phyloP scores from a whole-genome alignment of 2,113 vertebrate genomes.

The Pomatostomus ruficeps region DNA sequence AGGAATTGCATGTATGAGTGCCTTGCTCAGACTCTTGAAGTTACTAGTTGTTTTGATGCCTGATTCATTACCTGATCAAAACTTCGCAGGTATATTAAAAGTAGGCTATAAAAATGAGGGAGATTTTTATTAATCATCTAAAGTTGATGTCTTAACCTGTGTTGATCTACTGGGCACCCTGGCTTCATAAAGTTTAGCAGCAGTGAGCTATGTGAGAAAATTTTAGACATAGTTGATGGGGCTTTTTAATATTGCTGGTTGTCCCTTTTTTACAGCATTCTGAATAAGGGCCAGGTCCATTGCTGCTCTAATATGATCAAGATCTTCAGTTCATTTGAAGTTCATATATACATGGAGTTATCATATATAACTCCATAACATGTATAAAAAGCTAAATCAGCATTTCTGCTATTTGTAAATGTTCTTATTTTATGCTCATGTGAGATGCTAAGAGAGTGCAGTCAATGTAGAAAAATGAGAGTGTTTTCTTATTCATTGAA shows the following conservation, averaged over 20 bases:
- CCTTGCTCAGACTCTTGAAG: neutral
- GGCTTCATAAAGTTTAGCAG: neutral
- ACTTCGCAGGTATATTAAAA: neutral
- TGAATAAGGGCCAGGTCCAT: neutral
- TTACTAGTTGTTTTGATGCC: neutral
- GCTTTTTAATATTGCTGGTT: neutral
- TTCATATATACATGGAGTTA: neutral
- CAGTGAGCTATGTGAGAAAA: neutral
- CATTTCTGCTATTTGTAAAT: neutral
- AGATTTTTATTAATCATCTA: neutral
- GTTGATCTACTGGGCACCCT: neutral
- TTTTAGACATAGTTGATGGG: neutral
- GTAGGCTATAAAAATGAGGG: neutral
- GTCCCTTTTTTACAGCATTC: neutral
- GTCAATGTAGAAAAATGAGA: neutral
- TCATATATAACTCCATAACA: neutral
- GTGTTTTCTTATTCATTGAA: neutral
- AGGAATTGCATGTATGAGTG: neutral
- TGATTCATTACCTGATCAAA: neutral
- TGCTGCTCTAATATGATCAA: neutral
- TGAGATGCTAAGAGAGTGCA: neutral
- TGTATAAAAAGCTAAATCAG: neutral
- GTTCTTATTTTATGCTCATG: neutral
- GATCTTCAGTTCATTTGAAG: neutral
- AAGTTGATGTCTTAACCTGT: neutral